Evolutionary conservation across 64 coral and sea anemone species (phyloP).

Genomic region (Montipora capricornis): DNA sequence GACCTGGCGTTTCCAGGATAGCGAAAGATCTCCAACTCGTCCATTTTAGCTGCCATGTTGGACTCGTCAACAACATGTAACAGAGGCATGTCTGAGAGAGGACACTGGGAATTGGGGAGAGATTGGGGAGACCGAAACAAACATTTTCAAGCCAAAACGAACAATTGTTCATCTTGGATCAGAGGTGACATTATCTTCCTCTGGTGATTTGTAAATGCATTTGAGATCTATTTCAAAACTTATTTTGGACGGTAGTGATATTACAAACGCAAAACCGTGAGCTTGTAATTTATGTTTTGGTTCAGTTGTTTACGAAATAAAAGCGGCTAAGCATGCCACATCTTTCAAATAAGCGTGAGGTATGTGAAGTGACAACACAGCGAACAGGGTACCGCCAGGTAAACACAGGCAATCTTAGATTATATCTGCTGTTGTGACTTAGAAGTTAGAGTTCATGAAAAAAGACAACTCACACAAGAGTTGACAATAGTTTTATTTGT

Average conservation of each 20-base stretch:
- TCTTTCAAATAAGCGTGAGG: conserved; percentile 15
- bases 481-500: conserved; percentile 59
- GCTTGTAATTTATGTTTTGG: conserved; percentile 70
- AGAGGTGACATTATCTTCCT: too few relatives aligned
- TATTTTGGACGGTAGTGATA: background rate
- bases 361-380: conserved; percentile 53
- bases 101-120: too few relatives aligned
- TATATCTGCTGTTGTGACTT: conserved; percentile 70
- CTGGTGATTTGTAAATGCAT: too few relatives aligned
- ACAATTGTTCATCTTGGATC: too few relatives aligned
- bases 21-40: too few relatives aligned
- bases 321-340: conserved; percentile 62
- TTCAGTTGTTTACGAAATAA: conserved; percentile 61
- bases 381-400: conserved; percentile 23
- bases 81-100: too few relatives aligned
- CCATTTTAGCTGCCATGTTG: too few relatives aligned
- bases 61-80: too few relatives aligned
- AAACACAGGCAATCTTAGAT: conserved; percentile 40
- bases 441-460: conserved; percentile 49
- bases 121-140: too few relatives aligned
- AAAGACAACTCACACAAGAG: conserved; percentile 54
- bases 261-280: conserved; percentile 31
- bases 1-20: too few relatives aligned
- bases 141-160: too few relatives aligned
- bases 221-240: background rate